Evolutionary conservation across 2,888 invertebrate species (phyloP), one percentile per base, ranked within the genome.

Genomic region (Lepetodrilus schrolli): DNA sequence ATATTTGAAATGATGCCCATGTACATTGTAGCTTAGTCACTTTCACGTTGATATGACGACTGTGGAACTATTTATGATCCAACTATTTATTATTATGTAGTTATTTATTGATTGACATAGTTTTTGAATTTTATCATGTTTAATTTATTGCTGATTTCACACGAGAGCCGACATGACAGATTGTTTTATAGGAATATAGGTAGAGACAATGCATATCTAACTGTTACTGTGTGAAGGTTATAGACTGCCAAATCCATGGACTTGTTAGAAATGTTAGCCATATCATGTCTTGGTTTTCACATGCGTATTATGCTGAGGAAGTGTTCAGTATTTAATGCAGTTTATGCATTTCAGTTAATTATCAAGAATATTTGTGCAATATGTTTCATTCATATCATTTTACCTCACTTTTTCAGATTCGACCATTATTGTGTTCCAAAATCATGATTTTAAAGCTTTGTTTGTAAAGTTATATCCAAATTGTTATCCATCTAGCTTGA

Each of bases 1-100:
- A 58, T 30, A 58, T 58, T 30, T 58, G 34, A 58, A 30, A 30
- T 58, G n/a, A 58, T 30, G 30, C 26, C 17, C 58, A 30, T 58
- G 58, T 58, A 58, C 58, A 58, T 26, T 26, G 17, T 58, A 58
- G 58, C 17, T 3, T 58, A 58, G 51, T 23, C 30, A 58, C 58
- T 30, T 43, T 43, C 43, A 43, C 43, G 43, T 43, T 58, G 58
- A 13, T 58, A n/a, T n/a, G 26, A 58, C 26, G 26, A 58, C 34
- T 58, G 58, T 58, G 58, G 58, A 58, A 58, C 30, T 58, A 26
- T 58, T 26, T n/a, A 51, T 51, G 26, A 51, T 51, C 51, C 23
- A 58, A 58, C 58, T 58, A 58, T 58, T 58, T 58, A 58, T 58
- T 58, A 58, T 58, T 58, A 58, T n/a, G 58, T 58, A 58, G 58